Evolutionary conservation across 1,140 invertebrate species (phyloP).

Genomic region (Pseudomyrmex flavicornis): DNA sequence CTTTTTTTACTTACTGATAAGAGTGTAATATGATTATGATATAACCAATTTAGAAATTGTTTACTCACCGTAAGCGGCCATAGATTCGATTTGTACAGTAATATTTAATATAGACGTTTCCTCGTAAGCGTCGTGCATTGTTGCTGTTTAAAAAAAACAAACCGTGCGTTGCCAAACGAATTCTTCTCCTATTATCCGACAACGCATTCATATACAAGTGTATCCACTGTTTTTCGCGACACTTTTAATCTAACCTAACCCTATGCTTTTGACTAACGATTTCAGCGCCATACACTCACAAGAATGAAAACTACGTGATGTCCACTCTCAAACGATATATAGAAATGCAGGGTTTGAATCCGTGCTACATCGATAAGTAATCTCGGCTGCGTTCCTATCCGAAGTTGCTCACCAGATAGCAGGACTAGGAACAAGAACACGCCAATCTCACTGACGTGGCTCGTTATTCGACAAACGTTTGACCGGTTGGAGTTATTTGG

Average conservation of each 20-base stretch:
- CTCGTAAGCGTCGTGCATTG: slow-evolving; percentile 96
- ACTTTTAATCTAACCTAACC: too few species aligned
- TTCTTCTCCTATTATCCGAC: neutral
- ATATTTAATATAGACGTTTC: slow-evolving; percentile 92
- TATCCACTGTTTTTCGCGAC: neutral
- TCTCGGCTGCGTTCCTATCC: too few species aligned
- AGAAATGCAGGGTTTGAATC: too few species aligned
- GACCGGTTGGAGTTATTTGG: slow-evolving; percentile 7
- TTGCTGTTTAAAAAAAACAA: slow-evolving; percentile 72
- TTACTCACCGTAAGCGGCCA: slow-evolving; percentile 94
- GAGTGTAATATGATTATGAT: neutral
- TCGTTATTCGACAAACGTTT: neutral
- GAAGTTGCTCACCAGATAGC: neutral
- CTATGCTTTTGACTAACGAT: too few species aligned
- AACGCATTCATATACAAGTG: neutral
- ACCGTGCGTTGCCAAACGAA: slow-evolving; percentile 13
- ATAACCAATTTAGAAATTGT: slow-evolving; percentile 59
- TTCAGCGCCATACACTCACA: too few species aligned
- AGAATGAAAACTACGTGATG: too few species aligned
- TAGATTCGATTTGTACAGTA: slow-evolving; percentile 95
- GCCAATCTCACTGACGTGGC: slow-evolving; percentile 43
- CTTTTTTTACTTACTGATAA: neutral
- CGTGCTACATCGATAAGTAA: too few species aligned
- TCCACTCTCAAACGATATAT: too few species aligned
- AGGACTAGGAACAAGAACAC: neutral